phyloP scores from a whole-genome alignment of 2,888 invertebrate species.

The Nephrotoma guestfalica region DNA sequence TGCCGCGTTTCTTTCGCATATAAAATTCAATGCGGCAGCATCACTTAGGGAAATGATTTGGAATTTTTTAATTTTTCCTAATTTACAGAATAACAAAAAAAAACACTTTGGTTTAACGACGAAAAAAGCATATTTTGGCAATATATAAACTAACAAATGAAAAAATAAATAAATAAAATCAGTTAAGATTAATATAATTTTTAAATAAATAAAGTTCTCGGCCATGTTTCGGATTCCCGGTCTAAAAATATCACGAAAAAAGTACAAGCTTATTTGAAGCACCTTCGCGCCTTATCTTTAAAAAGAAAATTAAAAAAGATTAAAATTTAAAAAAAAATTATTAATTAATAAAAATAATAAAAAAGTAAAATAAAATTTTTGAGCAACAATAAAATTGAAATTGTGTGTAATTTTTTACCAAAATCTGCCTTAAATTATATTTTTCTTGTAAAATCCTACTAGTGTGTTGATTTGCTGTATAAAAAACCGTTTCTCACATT shows the following conservation, averaged over 20 bases:
- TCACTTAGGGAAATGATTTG: constrained; percentile 10
- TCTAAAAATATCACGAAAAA: constrained; percentile 47
- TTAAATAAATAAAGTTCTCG: constrained; percentile 20
- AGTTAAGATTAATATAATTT: background rate
- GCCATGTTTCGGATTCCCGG: constrained; percentile 41
- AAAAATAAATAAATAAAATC: constrained; percentile 8
- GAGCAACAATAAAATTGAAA: constrained; percentile 20
- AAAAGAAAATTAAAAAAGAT: constrained; percentile 28
- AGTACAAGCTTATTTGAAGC: constrained; percentile 59
- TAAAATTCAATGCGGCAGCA: background rate
- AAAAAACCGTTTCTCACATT: constrained; percentile 9
- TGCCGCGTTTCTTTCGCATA: background rate
- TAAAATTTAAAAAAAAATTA: constrained; percentile 12
- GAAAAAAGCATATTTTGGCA: constrained; percentile 23
- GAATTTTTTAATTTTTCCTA: constrained; percentile 12
- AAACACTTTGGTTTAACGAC: constrained; percentile 13
- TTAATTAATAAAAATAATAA: background rate
- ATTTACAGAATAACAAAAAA: constrained; percentile 13
- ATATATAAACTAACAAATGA: background rate
- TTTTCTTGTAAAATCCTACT: constrained; percentile 35
- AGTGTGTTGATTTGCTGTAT: constrained; percentile 14
- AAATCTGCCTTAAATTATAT: constrained; percentile 55
- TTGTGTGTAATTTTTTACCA: constrained; percentile 42
- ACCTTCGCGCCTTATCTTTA: constrained; percentile 60
- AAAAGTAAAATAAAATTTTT: constrained; percentile 16